phyloP scores from a whole-genome alignment of 2,113 vertebrate genomes.

The Dasypus novemcinctus region DNA sequence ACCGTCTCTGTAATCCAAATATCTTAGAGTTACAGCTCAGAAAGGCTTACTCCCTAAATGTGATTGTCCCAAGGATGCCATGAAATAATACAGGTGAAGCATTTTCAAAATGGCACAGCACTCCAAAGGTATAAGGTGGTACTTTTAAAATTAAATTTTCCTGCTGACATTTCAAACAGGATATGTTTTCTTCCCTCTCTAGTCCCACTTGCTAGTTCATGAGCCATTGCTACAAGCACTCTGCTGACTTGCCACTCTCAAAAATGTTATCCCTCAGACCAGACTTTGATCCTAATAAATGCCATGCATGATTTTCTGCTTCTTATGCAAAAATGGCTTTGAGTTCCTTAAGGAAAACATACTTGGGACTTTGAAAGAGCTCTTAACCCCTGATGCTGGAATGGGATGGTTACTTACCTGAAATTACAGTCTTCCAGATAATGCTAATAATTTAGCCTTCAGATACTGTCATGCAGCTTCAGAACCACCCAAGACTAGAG shows the following conservation, averaged over 20 bases:
- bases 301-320: background rate
- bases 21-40: background rate
- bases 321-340: background rate
- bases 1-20: background rate
- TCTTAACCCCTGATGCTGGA: background rate
- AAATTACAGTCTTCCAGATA: background rate
- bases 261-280: background rate
- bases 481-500: background rate
- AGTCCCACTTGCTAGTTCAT: background rate
- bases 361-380: background rate
- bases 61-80: background rate
- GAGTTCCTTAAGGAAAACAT: background rate
- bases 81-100: background rate
- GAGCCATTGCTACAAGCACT: background rate
- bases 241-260: background rate
- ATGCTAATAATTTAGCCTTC: background rate
- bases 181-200: background rate
- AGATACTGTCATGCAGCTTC: background rate
- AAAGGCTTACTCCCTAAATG: background rate
- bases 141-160: conserved; percentile 31
- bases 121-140: background rate
- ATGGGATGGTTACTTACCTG: background rate
- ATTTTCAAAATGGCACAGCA: conserved; percentile 1
- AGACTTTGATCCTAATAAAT: background rate
- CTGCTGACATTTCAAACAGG: background rate